Base-by-base conservation (phyloP, 2,888 invertebrate genomes). In the Pristionchus exspectatus region DNA sequence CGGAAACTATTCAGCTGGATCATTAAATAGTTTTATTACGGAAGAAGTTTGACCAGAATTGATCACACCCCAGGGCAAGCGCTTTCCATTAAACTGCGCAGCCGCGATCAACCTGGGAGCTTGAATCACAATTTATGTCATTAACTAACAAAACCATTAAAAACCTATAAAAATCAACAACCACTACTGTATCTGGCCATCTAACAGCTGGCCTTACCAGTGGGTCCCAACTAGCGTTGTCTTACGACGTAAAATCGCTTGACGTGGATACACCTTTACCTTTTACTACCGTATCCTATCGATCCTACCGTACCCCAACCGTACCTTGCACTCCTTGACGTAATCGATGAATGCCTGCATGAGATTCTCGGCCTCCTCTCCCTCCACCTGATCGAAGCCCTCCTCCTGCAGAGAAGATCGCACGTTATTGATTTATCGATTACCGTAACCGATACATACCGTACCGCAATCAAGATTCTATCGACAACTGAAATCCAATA, bases 371-470 rank as follows among this genome's bases (percentile, higher is more conserved):
- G 92, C 92, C 88, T 94, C 94, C 83, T 94, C 93, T 54, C 94
- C 94, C 89, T 93, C 93, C 66, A 94, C 90, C 54, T 92, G 92
- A 84, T 94, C 94, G 89, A 91, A 94, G 66, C 94, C 94, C 90
- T 94, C 94, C 87, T 94, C 94, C 88, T 88, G 81, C 30, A 44
- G 27, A 0, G 27, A 81, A 10, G 38, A 77, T 77, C 44, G 74
- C n/a, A 50, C 9, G 10, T 50, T 50, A 50, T 50, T 50, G 44
- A 50, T 50, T 50, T 50, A 50, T 9, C 9, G 9, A 77, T 44
- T 54, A 27, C 14, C n/a, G 30, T 27, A 44, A 44, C 27, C 74
- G 74, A 24, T 10, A 16, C 2, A 21, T 81, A 81, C 81, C 81
- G 81, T 81, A 81, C 3, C 81, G n/a, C 21, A 21, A 10, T 56